Percentiles rank a stretch among this genome's conserved stretches.
Conservation (phyloP, 1,140 invertebrate genomes). For the Anthonomus grandis region DNA sequence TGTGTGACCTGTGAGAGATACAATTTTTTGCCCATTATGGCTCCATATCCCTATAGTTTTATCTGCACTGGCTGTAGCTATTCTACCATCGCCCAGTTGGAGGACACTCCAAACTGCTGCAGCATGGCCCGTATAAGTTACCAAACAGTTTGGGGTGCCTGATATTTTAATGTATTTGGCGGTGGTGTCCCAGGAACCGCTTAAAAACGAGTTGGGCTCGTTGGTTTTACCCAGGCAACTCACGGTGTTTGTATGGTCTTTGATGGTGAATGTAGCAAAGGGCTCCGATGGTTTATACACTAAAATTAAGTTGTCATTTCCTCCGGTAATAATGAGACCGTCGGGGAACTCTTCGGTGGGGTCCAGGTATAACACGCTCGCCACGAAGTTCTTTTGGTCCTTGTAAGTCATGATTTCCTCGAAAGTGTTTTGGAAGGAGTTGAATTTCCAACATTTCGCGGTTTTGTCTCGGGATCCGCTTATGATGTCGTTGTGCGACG, state of each 20-base stretch:
- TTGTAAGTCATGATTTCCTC: constrained; percentile 55
- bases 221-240: constrained; percentile 61
- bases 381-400: constrained; percentile 85
- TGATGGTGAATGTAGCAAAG: constrained; percentile 64
- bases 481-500: constrained; percentile 67
- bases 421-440: constrained; percentile 52
- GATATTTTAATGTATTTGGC: constrained; percentile 75
- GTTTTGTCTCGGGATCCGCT: constrained; percentile 86
- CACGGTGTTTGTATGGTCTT: constrained; percentile 78
- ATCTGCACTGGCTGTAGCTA: constrained; percentile 88
- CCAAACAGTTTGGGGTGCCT: constrained; percentile 45
- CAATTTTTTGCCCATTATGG: constrained; percentile 54
- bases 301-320: constrained; percentile 82
- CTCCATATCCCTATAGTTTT: constrained; percentile 85
- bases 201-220: constrained; percentile 58
- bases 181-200: constrained; percentile 89
- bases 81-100: constrained; percentile 56
- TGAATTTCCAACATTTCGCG: constrained; percentile 77
- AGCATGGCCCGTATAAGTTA: constrained; percentile 71
- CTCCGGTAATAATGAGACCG: constrained; percentile 82
- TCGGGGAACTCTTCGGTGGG: constrained; percentile 65
- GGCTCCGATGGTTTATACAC: constrained; percentile 66
- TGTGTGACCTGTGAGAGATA: constrained; percentile 64
- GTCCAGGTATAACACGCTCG: constrained; percentile 70
- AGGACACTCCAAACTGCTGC: constrained; percentile 88